Conservation (phyloP, 2,797 vertebrate genomes). For the Danio jaintianensis region DNA sequence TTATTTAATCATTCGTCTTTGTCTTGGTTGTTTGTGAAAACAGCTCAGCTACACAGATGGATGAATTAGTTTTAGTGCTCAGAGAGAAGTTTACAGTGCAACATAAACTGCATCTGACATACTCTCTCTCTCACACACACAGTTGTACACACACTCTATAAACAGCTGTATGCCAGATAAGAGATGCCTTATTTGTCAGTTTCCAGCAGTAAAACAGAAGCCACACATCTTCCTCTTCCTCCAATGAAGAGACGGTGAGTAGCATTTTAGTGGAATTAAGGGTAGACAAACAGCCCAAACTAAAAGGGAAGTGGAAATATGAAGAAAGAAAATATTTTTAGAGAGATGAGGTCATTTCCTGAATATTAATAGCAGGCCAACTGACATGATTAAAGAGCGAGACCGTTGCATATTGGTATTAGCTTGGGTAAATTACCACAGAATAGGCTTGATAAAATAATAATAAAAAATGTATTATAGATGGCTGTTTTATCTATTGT, state of each 20-base stretch:
- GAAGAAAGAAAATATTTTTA: background rate
- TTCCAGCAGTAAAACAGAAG: conserved; percentile 20
- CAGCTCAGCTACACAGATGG: background rate
- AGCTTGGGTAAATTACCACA: background rate
- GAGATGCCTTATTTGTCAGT: conserved; percentile 21
- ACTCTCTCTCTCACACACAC: conserved; percentile 32
- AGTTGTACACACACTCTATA: conserved; percentile 59
- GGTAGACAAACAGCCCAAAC: background rate
- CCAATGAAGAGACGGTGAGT: background rate
- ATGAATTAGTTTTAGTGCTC: conserved; percentile 9
- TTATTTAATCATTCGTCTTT: background rate
- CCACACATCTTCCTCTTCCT: conserved; percentile 16
- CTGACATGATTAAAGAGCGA: background rate
- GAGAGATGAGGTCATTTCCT: conserved; percentile 6
- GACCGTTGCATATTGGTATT: background rate
- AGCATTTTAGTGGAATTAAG: background rate
- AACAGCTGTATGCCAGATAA: conserved; percentile 35
- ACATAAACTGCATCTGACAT: conserved; percentile 4
- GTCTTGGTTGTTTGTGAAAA: conserved; percentile 6
- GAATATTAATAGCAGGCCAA: background rate
- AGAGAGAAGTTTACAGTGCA: conserved; percentile 8
- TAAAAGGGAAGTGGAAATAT: conserved; percentile 8
- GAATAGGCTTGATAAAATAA: no score
- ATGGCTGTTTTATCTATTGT: conserved; percentile 2
- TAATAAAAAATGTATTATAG: background rate